phyloP scores from a whole-genome alignment of 2,113 vertebrate genomes.

The Phodopus roborovskii region DNA sequence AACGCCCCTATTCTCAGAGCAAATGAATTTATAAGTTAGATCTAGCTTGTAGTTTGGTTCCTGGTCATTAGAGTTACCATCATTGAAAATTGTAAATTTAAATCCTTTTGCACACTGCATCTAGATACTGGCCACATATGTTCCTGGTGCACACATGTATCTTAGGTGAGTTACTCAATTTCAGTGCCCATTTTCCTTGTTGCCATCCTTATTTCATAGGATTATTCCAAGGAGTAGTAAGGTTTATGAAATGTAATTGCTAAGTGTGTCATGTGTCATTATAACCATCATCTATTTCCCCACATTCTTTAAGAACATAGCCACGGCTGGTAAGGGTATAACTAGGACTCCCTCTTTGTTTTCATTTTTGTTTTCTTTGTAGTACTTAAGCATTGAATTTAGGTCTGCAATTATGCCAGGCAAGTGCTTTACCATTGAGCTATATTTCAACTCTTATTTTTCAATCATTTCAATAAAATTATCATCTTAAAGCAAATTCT shows the following conservation, averaged over 20 bases:
- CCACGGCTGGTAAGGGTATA: neutral
- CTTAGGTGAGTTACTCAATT: neutral
- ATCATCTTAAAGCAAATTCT: neutral
- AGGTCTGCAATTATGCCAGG: neutral
- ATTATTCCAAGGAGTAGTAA: neutral
- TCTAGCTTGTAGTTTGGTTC: conserved; percentile 5
- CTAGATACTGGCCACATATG: neutral
- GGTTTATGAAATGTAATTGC: neutral
- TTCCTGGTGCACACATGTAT: neutral
- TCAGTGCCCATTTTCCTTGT: neutral
- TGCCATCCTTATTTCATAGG: neutral
- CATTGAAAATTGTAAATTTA: neutral
- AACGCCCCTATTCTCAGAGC: neutral
- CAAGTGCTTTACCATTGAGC: neutral
- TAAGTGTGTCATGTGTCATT: neutral
- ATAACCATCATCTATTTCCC: neutral
- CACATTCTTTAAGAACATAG: neutral
- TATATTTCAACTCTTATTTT: neutral
- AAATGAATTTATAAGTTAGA: neutral
- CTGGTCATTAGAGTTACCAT: neutral
- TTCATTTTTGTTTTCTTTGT: neutral
- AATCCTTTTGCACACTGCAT: neutral
- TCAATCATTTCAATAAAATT: neutral
- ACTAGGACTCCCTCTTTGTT: neutral
- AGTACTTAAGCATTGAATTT: neutral